Conservation (phyloP, 2,797 vertebrate species). For the Agapornis canus region DNA sequence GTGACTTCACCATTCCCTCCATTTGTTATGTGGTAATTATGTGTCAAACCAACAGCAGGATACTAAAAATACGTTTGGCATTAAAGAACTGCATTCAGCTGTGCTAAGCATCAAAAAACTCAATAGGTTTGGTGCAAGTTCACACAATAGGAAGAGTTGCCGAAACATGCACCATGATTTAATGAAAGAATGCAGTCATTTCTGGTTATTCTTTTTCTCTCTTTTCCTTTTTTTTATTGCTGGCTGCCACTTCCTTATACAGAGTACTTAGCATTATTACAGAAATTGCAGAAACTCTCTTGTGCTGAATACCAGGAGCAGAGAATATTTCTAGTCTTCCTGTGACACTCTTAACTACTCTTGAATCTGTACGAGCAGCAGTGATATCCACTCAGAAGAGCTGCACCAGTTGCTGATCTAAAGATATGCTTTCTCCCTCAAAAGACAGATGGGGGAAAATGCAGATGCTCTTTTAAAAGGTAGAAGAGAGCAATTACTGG, state of each 20-base stretch:
- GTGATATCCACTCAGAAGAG: not conserved
- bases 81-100: not conserved
- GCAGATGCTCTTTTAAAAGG: not conserved
- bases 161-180: not conserved
- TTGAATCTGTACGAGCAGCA: not conserved
- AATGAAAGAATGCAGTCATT: not conserved
- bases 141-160: not conserved
- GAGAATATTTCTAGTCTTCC: not conserved
- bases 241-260: not conserved
- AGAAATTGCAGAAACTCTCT: not conserved
- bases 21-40: not conserved
- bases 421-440: not conserved
- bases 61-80: not conserved
- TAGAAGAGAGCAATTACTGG: not conserved
- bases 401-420: not conserved
- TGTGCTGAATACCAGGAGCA: not conserved
- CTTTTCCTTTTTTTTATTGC: not conserved
- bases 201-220: not conserved
- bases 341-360: not conserved
- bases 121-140: not conserved
- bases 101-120: not conserved
- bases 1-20: not conserved
- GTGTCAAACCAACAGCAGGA: rapidly evolving
- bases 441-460: not conserved
- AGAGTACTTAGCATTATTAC: not conserved